Evolutionary conservation across 2,888 invertebrate species (phyloP).

Genomic region (Trissoscelio sp.): DNA sequence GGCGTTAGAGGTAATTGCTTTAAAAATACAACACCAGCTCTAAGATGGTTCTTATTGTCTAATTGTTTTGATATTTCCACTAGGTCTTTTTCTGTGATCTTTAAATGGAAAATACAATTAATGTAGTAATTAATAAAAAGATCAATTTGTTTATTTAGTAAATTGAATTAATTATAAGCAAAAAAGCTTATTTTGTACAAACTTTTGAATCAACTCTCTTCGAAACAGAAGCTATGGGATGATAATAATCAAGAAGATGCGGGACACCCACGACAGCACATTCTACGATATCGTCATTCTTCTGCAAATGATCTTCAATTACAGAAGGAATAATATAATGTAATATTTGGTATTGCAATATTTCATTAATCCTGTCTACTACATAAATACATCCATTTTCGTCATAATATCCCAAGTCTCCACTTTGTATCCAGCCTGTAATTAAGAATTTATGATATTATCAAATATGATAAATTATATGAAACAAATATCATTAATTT

Average conservation of each 20-base stretch:
- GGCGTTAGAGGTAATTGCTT: slow-evolving; percentile 74
- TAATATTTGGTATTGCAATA: slow-evolving; percentile 79
- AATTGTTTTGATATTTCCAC: slow-evolving; percentile 72
- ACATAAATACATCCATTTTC: slow-evolving; percentile 74
- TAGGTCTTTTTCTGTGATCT: slow-evolving; percentile 77
- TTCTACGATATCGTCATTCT: slow-evolving; percentile 76
- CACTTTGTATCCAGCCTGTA: slow-evolving; percentile 75
- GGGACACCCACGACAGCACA: slow-evolving; percentile 77
- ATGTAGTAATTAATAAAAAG: too few species aligned
- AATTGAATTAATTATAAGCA: neutral
- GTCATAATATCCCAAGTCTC: slow-evolving; percentile 77
- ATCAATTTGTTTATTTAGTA: neutral
- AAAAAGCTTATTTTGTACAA: slow-evolving; percentile 31
- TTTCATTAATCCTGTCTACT: slow-evolving; percentile 75
- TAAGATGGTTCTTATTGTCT: slow-evolving; percentile 73
- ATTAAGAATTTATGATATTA: slow-evolving; percentile 45
- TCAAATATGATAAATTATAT: slow-evolving; percentile 41
- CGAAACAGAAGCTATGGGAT: slow-evolving; percentile 78
- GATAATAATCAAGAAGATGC: slow-evolving; percentile 75
- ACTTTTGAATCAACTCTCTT: slow-evolving; percentile 71
- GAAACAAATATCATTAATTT: slow-evolving; percentile 79
- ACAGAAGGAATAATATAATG: slow-evolving; percentile 77
- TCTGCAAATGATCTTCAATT: slow-evolving; percentile 75
- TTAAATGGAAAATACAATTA: neutral
- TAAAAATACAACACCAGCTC: slow-evolving; percentile 77